These are phyloP conservation scores for Perca flavescens DNA, from an alignment of 2,113 vertebrate genomes.

Conservation along the genomic window DNA sequence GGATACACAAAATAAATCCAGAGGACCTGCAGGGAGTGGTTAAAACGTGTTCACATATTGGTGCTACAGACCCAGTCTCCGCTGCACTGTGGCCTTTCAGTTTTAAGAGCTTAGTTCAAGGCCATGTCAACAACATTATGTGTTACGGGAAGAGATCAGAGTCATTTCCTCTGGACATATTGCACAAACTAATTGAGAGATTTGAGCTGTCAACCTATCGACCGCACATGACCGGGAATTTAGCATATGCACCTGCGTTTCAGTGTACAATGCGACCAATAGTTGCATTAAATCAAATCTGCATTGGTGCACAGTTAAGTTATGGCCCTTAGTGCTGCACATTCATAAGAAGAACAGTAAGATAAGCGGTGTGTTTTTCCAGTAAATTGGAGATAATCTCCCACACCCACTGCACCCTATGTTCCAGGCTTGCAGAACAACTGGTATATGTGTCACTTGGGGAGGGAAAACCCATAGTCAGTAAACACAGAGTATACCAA, in stretches of 20 bases:
- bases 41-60: not conserved
- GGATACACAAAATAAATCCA: not conserved
- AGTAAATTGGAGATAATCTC: conserved; percentile 54
- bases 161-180: conserved; percentile 7
- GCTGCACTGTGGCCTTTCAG: not conserved
- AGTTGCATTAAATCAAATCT: not conserved
- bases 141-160: not conserved
- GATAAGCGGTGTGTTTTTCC: conserved; percentile 53
- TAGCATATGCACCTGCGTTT: not conserved
- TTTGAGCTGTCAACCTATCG: not conserved
- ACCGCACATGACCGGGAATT: not conserved
- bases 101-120: not conserved
- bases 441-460: conserved; percentile 26
- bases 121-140: not conserved
- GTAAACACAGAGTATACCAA: conserved; percentile 13
- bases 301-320: not conserved
- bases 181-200: not conserved
- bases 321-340: not conserved
- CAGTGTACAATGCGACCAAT: not conserved
- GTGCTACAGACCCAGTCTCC: not conserved
- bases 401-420: conserved; percentile 54
- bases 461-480: conserved; percentile 36
- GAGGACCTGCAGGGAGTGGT: not conserved
- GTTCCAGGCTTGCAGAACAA: conserved; percentile 47
- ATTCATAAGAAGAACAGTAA: conserved; percentile 40